These are phyloP conservation scores for Ranitomeya variabilis DNA, from an alignment of 2,113 vertebrate species.

Conservation along the genomic window DNA sequence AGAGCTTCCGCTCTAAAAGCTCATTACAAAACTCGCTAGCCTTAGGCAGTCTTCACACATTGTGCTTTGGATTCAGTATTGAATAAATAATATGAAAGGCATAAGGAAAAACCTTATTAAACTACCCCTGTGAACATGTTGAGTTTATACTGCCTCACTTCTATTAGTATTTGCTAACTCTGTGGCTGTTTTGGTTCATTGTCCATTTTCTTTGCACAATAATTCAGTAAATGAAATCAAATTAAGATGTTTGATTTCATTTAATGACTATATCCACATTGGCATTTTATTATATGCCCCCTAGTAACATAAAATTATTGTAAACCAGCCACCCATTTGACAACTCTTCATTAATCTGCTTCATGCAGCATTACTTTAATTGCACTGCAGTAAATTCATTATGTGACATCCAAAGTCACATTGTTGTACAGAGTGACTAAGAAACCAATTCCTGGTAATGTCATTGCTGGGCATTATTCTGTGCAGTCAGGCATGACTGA, in stretches of 20 bases:
- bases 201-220: neutral
- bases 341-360: neutral
- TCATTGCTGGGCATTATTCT: neutral
- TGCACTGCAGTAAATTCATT: neutral
- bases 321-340: neutral
- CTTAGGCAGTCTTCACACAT: no score
- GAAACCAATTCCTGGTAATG: neutral
- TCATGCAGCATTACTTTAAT: conserved; percentile 1
- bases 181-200: neutral
- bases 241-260: neutral
- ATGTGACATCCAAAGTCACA: neutral
- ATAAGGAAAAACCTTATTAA: no score
- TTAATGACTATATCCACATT: neutral
- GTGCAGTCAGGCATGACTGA: neutral
- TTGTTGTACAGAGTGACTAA: no score
- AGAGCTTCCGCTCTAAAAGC: no score
- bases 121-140: no score
- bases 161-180: no score
- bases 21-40: no score
- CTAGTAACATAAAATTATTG: neutral
- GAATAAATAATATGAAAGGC: no score
- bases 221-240: neutral
- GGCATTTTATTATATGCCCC: neutral
- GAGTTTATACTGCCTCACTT: no score
- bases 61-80: no score